These are phyloP conservation scores for Diplosoma virens DNA, from an alignment of 23 tunicate genomes.

Conservation along the genomic window DNA sequence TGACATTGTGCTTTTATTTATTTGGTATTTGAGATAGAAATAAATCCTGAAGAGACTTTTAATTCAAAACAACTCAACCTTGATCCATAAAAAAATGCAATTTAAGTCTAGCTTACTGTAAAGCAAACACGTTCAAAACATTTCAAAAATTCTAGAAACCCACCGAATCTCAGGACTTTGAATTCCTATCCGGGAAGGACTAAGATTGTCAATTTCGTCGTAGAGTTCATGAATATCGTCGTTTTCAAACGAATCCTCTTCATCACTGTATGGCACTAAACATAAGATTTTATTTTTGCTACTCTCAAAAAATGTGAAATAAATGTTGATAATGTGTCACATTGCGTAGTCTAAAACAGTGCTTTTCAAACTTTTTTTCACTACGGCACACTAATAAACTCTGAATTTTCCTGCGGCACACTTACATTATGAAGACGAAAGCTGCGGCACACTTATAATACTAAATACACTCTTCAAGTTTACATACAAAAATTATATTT, in stretches of 20 bases:
- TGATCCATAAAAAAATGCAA: background rate
- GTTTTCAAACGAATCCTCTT: constrained; percentile 42
- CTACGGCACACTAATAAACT: too few relatives aligned
- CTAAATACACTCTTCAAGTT: too few relatives aligned
- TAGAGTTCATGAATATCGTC: constrained; percentile 60
- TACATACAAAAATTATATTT: too few relatives aligned
- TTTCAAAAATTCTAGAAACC: background rate
- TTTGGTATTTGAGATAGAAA: too few relatives aligned
- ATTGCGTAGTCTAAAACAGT: too few relatives aligned
- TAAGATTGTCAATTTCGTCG: constrained; percentile 70
- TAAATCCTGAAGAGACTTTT: too few relatives aligned
- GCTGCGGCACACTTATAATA: too few relatives aligned
- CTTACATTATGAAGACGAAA: too few relatives aligned
- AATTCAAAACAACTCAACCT: background rate
- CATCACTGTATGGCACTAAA: constrained; percentile 25
- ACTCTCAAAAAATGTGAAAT: background rate
- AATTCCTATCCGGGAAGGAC: constrained; percentile 52
- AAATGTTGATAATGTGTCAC: too few relatives aligned
- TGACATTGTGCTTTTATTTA: too few relatives aligned
- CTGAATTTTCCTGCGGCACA: too few relatives aligned
- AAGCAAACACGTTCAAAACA: background rate
- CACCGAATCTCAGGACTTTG: background rate
- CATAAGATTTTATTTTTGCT: background rate
- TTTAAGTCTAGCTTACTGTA: background rate
- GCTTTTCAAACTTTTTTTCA: too few relatives aligned